Percentiles rank a stretch among this genome's conserved stretches.
These are phyloP conservation scores for Oncorhynchus mykiss DNA, from an alignment of 2,113 vertebrate species.

Conservation along the genomic window DNA sequence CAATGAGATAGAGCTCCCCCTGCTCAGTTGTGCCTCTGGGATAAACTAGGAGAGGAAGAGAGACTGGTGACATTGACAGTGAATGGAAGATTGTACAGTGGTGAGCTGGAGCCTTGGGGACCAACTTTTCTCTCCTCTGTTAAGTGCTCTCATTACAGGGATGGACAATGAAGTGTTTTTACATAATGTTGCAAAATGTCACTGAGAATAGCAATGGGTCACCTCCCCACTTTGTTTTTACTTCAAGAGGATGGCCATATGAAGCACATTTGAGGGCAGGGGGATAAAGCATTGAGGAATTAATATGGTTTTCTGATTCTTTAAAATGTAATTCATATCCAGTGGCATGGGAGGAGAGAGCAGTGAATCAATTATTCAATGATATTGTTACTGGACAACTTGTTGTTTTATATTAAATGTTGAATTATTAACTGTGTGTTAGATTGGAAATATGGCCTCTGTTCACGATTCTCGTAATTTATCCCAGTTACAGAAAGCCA, in stretches of 20 bases:
- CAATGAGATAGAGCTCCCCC: not conserved
- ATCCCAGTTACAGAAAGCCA: not conserved
- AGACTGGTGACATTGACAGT: conserved; percentile 56
- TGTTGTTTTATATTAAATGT: not conserved
- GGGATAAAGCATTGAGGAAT: not conserved
- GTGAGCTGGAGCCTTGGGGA: conserved; percentile 27
- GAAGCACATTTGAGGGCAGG: not conserved
- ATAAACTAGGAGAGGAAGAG: conserved; percentile 22
- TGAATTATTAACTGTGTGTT: not conserved
- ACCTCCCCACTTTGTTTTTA: not conserved
- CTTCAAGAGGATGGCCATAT: not conserved
- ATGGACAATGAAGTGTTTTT: not conserved
- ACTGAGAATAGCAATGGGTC: not conserved
- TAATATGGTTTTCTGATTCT: no score
- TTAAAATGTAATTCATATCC: no score
- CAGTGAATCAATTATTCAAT: not conserved
- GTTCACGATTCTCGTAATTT: not conserved
- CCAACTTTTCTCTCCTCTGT: not conserved
- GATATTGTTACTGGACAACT: not conserved
- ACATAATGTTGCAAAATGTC: not conserved
- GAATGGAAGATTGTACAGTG: conserved; percentile 56
- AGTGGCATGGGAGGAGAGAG: not conserved
- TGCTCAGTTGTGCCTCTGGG: conserved; percentile 29
- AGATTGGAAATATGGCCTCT: not conserved
- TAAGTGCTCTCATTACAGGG: conserved; percentile 20